phyloP scores from a whole-genome alignment of 2,797 vertebrate species.

The Petrocephalus sullivani region DNA sequence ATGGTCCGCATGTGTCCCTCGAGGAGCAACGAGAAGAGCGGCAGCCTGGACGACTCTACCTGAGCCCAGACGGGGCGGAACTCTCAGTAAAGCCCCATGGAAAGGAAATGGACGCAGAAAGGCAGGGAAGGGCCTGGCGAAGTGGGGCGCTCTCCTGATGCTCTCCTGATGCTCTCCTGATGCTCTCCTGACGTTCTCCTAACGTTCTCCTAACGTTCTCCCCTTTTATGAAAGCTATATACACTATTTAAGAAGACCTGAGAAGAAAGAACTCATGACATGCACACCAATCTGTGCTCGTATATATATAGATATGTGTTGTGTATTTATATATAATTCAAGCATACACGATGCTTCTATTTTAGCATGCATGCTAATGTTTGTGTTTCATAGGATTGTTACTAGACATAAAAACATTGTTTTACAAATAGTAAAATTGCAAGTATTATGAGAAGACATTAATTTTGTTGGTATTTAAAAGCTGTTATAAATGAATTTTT shows the following conservation, averaged over 20 bases:
- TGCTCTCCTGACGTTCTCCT: background rate
- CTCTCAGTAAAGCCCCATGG: slow-evolving; percentile 22
- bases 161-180: no score
- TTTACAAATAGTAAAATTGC: slow-evolving; percentile 57
- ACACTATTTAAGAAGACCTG: slow-evolving; percentile 61
- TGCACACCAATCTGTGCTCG: slow-evolving; percentile 43
- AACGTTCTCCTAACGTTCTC: slow-evolving; percentile 17
- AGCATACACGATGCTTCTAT: slow-evolving; percentile 44
- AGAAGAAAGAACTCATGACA: slow-evolving; percentile 28
- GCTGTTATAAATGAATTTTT: slow-evolving; percentile 53
- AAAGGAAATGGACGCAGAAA: background rate
- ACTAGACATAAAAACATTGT: slow-evolving; percentile 53
- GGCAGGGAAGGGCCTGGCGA: slow-evolving; percentile 16
- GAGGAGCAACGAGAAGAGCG: slow-evolving; percentile 57
- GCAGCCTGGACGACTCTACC: slow-evolving; percentile 82
- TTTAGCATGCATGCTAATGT: slow-evolving; percentile 52
- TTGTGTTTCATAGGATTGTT: slow-evolving; percentile 53
- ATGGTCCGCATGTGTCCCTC: slow-evolving; percentile 81
- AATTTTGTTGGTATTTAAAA: slow-evolving; percentile 74
- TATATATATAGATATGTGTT: slow-evolving; percentile 27
- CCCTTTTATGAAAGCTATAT: slow-evolving; percentile 40
- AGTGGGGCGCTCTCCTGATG: slow-evolving; percentile 11
- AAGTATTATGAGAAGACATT: slow-evolving; percentile 57
- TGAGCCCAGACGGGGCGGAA: slow-evolving; percentile 55
- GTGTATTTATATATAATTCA: slow-evolving; percentile 57